Conservation (phyloP, 1,140 invertebrate genomes). For the Pogonus chalceus region DNA sequence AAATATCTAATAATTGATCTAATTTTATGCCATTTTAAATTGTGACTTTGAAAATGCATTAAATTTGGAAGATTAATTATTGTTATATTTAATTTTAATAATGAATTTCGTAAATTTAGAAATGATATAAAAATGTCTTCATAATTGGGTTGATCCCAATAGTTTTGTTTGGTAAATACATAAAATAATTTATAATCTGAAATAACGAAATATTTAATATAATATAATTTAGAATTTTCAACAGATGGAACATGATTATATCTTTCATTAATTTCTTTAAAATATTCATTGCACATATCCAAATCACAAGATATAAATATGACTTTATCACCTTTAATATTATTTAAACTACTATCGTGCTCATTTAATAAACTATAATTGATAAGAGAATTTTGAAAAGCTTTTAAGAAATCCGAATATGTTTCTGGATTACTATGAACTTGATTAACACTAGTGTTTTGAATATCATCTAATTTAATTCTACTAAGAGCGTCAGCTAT, state of each 20-base stretch:
- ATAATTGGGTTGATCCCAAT: background rate
- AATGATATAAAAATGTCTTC: background rate
- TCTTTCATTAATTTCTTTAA: background rate
- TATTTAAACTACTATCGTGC: background rate
- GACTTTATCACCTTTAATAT: background rate
- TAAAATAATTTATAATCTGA: background rate
- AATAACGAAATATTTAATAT: background rate
- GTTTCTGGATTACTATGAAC: background rate
- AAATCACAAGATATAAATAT: background rate
- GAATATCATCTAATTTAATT: background rate
- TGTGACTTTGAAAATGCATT: background rate
- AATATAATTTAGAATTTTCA: background rate
- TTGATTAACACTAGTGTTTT: background rate
- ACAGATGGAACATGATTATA: background rate
- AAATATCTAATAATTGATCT: background rate
- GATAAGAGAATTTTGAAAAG: background rate
- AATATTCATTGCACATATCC: background rate
- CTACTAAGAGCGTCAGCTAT: conserved; percentile 29
- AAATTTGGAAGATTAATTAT: too few species aligned
- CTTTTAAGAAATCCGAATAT: background rate
- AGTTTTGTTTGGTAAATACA: background rate
- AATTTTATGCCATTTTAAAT: background rate
- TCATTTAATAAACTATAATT: background rate
- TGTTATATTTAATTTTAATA: background rate
- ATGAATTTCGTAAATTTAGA: background rate